These are phyloP conservation scores for Synchiropus splendidus DNA, from an alignment of 2,113 vertebrate genomes.

Conservation along the genomic window DNA sequence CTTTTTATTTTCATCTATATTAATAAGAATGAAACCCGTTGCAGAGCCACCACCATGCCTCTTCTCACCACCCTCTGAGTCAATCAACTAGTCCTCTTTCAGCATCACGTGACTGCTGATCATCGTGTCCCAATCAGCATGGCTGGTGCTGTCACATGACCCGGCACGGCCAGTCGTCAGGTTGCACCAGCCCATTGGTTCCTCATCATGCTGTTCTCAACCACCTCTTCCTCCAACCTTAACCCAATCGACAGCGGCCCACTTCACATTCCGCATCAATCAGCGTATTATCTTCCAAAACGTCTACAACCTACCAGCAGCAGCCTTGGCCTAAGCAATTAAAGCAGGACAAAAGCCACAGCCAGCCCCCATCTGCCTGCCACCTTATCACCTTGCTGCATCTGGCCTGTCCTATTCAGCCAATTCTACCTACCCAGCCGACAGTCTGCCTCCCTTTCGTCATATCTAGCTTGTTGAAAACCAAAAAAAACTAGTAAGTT, in stretches of 20 bases:
- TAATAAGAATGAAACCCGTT: constrained; percentile 99
- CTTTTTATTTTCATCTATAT: constrained; percentile 95
- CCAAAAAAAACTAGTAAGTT: constrained; percentile 99
- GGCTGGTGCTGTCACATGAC: constrained; percentile 99
- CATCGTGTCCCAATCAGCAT: constrained; percentile 99
- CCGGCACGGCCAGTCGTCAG: constrained; percentile 99
- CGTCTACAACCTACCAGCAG: constrained; percentile 99
- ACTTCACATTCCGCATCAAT: constrained; percentile 99
- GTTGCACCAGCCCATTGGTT: constrained; percentile 99
- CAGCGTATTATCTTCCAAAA: constrained; percentile 99
- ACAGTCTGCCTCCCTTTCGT: constrained; percentile 99
- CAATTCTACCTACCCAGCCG: constrained; percentile 99
- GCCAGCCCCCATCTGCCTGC: constrained; percentile 79
- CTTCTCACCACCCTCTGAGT: constrained; percentile 99
- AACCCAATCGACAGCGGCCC: constrained; percentile 99
- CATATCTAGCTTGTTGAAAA: constrained; percentile 99
- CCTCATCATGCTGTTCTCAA: constrained; percentile 99
- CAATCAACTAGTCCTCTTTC: constrained; percentile 99
- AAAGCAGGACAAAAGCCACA: constrained; percentile 99
- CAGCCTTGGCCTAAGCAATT: constrained; percentile 99
- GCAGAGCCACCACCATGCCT: constrained; percentile 99
- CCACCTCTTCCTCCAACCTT: constrained; percentile 91
- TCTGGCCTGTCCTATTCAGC: constrained; percentile 99
- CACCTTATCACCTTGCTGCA: constrained; percentile 99
- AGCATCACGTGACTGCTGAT: constrained; percentile 99